phyloP scores from a whole-genome alignment of 1,140 invertebrate species.

The Tigriopus japonicus region DNA sequence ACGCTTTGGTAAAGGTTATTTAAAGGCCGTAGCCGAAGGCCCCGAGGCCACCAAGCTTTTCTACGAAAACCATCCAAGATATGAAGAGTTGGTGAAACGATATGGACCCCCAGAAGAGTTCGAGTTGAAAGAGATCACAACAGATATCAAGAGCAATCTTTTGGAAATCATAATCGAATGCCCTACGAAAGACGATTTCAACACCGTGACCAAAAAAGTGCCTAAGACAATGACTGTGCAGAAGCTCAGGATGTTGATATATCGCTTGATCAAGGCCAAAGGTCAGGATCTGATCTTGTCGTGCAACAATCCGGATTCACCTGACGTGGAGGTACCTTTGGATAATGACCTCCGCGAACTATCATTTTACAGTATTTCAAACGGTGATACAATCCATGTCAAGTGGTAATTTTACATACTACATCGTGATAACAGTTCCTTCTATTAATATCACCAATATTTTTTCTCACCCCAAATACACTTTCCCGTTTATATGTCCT shows the following conservation, averaged over 20 bases:
- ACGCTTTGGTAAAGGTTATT: conserved; percentile 2
- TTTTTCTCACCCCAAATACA: no score
- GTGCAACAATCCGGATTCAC: not conserved
- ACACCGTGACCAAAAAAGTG: not conserved
- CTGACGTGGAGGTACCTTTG: not conserved
- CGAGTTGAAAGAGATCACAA: conserved; percentile 1
- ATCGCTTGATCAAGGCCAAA: conserved; percentile 4
- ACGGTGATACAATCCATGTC: conserved; percentile 5
- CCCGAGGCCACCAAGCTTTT: not conserved
- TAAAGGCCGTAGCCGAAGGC: not conserved
- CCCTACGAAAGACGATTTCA: not conserved
- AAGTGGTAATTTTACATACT: not conserved
- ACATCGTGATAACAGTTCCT: no score
- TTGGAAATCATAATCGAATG: not conserved
- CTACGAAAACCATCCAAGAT: not conserved
- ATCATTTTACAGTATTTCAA: not conserved
- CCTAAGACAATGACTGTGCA: conserved; percentile 5
- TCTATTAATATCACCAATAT: no score
- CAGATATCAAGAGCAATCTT: not conserved
- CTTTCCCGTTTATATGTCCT: no score
- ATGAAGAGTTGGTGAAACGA: not conserved
- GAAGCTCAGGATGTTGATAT: not conserved
- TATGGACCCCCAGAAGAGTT: conserved; percentile 5
- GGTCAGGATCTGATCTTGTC: not conserved
- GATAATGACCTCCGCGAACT: conserved; percentile 12